phyloP scores from a whole-genome alignment of 2,113 vertebrate species.

The Rhegmatorhina hoffmannsi region DNA sequence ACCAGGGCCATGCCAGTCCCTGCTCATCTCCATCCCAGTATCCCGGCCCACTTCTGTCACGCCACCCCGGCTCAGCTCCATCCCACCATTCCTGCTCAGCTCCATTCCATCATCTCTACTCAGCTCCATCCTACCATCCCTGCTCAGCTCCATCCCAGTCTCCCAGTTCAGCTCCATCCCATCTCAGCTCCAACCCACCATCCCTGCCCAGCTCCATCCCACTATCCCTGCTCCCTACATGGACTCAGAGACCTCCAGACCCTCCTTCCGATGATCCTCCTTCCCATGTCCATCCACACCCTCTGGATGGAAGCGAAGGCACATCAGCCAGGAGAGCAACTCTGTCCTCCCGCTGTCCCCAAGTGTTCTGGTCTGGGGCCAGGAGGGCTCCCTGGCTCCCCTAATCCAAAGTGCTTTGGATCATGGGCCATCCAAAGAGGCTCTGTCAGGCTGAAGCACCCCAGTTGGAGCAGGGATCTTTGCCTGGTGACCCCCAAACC shows the following conservation, averaged over 20 bases:
- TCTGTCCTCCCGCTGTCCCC: background rate
- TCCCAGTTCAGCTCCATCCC: background rate
- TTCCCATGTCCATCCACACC: background rate
- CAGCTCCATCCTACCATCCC: too few species aligned
- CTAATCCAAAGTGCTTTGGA: background rate
- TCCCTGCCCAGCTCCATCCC: too few species aligned
- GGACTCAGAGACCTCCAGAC: too few species aligned
- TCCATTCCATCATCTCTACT: background rate
- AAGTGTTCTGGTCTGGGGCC: background rate
- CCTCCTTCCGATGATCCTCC: background rate
- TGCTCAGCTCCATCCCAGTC: too few species aligned
- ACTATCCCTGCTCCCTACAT: too few species aligned
- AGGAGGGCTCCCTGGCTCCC: background rate
- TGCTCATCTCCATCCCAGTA: background rate
- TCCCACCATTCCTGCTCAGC: background rate
- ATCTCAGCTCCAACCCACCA: too few species aligned
- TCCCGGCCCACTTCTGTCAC: background rate
- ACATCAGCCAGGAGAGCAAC: background rate
- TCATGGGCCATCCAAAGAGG: constrained; percentile 36
- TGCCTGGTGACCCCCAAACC: background rate
- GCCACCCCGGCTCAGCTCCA: background rate
- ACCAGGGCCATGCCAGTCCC: background rate
- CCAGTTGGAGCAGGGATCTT: background rate
- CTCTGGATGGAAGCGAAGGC: background rate
- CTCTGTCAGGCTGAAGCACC: background rate